These are phyloP conservation scores for Otus sunia DNA, from an alignment of 2,113 vertebrate genomes.

Conservation along the genomic window DNA sequence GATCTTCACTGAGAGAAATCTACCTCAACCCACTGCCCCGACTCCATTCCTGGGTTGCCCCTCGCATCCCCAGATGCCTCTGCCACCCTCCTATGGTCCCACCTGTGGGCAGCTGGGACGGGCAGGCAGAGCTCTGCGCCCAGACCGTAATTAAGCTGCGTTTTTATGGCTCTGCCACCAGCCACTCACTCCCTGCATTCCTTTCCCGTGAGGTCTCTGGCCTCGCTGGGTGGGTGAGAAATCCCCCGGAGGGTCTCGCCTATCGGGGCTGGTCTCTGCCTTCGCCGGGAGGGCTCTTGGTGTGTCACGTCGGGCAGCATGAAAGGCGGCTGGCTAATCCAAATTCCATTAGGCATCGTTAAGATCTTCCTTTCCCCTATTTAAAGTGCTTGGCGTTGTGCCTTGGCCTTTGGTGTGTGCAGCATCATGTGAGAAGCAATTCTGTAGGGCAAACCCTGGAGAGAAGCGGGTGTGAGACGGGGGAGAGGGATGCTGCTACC, in stretches of 20 bases:
- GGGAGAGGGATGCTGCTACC: neutral
- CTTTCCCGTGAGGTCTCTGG: constrained; percentile 30
- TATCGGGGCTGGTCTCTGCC: neutral
- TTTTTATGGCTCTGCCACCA: constrained; percentile 44
- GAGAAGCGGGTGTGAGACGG: neutral
- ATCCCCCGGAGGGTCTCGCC: neutral
- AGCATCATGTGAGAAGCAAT: neutral
- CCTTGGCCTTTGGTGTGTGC: neutral
- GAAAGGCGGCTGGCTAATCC: neutral
- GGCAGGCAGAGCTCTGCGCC: neutral
- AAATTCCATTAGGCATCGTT: neutral
- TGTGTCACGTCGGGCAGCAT: neutral
- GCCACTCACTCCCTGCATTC: constrained; percentile 52
- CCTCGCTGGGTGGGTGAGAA: neutral
- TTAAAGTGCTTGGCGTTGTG: neutral
- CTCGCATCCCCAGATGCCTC: neutral
- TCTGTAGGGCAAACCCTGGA: neutral
- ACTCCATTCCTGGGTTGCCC: neutral
- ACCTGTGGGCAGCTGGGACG: neutral
- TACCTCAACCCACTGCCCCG: too few species aligned
- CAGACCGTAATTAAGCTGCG: neutral
- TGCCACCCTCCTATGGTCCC: neutral
- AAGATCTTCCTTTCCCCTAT: neutral
- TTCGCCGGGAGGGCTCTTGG: neutral
- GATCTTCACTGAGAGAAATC: neutral